Conservation (phyloP, 2,888 invertebrate genomes). For the Drosophila sordidula region DNA sequence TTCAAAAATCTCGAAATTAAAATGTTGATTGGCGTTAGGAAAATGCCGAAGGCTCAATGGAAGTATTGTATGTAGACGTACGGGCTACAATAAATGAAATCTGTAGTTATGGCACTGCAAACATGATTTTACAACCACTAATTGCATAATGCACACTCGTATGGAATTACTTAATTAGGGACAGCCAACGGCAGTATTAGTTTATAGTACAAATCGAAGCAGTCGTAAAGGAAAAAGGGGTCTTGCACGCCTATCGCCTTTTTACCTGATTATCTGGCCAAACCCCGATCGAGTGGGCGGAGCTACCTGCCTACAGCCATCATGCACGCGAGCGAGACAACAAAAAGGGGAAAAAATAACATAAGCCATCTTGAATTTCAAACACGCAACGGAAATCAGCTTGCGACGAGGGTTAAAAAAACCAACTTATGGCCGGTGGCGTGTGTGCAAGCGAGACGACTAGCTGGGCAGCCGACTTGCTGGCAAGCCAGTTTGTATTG, state of each 20-base stretch:
- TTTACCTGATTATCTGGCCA: conserved; percentile 54
- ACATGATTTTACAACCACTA: conserved; percentile 72
- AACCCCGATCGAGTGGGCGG: conserved; percentile 52
- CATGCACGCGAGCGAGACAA: conserved; percentile 13
- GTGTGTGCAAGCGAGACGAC: conserved; percentile 54
- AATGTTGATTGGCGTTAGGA: conserved; percentile 48
- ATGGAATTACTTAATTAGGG: conserved; percentile 75
- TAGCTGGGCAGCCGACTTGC: conserved; percentile 5
- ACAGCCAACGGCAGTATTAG: conserved; percentile 66
- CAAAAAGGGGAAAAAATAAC: conserved; percentile 22
- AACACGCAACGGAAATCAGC: conserved; percentile 63
- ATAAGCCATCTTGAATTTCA: conserved; percentile 81
- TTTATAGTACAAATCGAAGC: conserved; percentile 72
- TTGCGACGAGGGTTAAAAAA: conserved; percentile 62
- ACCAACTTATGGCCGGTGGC: background rate
- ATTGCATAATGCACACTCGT: conserved; percentile 72
- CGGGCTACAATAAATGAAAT: conserved; percentile 49
- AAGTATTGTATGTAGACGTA: conserved; percentile 6
- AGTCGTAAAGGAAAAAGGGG: conserved; percentile 68
- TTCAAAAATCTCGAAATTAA: conserved; percentile 52
- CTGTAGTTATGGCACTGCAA: conserved; percentile 57
- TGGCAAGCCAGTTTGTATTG: conserved; percentile 1
- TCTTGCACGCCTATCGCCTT: conserved; percentile 25
- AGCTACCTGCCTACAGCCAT: conserved; percentile 48
- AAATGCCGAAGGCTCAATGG: conserved; percentile 46